Evolutionary conservation across 2,888 invertebrate genomes (phyloP).

Genomic region (Nemoura dubitans): DNA sequence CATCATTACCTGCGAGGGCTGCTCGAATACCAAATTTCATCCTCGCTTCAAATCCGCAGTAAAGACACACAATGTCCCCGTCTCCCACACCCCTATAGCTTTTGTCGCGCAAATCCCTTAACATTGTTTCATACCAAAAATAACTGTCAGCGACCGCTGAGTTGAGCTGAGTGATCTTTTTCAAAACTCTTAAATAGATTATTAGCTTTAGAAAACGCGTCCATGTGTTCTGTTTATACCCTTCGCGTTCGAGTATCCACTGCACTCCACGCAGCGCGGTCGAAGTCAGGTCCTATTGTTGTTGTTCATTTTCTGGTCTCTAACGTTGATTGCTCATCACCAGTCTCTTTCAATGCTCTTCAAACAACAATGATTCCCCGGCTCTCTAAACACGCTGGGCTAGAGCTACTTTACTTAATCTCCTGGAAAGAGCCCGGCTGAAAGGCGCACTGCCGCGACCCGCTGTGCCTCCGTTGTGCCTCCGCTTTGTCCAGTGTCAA

Average conservation of each 20-base stretch:
- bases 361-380: background rate
- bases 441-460: background rate
- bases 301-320: background rate
- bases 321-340: constrained; percentile 29
- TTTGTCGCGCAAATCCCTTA: background rate
- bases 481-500: constrained; percentile 24
- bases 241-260: background rate
- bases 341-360: constrained; percentile 24
- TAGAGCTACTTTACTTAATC: constrained; percentile 39
- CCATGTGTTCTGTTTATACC: constrained; percentile 7
- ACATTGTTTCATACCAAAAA: background rate
- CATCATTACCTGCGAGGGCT: background rate
- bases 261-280: background rate
- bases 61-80: background rate
- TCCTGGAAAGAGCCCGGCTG: constrained; percentile 14
- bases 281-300: constrained; percentile 31
- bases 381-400: background rate
- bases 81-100: background rate
- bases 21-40: background rate
- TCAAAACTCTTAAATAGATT: constrained; percentile 36
- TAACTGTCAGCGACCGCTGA: constrained; percentile 1
- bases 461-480: background rate
- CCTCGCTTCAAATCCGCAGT: background rate
- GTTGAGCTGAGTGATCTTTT: constrained; percentile 20
- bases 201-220: constrained; percentile 32